A percentile compares a stretch with the other conserved stretches of the same genome.
These are phyloP conservation scores for Anhinga rufa DNA, from an alignment of 2,113 vertebrate genomes.

Conservation along the genomic window DNA sequence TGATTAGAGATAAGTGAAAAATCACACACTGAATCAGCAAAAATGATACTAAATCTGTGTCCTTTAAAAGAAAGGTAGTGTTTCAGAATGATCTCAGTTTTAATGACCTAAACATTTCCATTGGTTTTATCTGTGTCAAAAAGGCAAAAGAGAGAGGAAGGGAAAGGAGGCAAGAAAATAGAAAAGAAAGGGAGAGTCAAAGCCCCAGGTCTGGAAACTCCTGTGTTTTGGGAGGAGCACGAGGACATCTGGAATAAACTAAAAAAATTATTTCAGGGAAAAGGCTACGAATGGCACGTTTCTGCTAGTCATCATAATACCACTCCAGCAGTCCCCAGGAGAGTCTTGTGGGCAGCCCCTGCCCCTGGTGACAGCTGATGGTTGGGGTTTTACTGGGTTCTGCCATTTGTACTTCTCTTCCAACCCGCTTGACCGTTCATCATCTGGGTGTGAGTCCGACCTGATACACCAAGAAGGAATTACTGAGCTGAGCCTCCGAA, in stretches of 20 bases:
- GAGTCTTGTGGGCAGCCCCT: not conserved
- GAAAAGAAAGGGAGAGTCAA: not conserved
- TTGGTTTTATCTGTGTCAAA: not conserved
- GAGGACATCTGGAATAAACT: not conserved
- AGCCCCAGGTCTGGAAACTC: not conserved
- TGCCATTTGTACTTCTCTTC: not conserved
- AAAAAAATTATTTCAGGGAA: not conserved
- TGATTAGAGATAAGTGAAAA: not conserved
- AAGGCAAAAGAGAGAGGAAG: not conserved
- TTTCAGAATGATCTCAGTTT: not conserved
- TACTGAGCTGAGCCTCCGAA: not conserved
- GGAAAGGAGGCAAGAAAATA: not conserved
- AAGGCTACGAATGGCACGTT: accelerated
- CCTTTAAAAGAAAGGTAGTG: not conserved
- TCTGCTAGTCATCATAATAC: not conserved
- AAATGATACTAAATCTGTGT: not conserved
- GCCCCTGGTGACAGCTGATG: not conserved
- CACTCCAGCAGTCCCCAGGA: not conserved
- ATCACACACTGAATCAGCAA: not conserved
- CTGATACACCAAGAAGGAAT: not conserved
- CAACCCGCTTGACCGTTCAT: not conserved
- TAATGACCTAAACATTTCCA: not conserved
- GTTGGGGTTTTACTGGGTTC: not conserved
- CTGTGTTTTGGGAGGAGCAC: not conserved
- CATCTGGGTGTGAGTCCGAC: not conserved